phyloP scores from a whole-genome alignment of 2,888 invertebrate genomes.

The Hypomecis atomaria region DNA sequence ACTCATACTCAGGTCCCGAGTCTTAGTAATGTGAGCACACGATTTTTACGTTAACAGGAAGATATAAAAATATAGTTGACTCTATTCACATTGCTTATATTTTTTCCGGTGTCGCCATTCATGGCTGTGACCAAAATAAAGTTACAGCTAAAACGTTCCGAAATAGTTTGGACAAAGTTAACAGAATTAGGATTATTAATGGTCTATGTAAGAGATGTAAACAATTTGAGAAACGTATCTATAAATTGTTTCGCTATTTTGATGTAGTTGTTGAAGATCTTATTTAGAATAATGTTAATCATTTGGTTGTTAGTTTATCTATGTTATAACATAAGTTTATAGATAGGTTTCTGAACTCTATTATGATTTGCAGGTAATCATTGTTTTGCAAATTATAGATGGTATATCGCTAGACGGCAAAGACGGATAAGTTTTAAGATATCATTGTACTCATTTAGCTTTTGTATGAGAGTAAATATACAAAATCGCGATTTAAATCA shows the following conservation, averaged over 20 bases:
- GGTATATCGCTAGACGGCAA: no score
- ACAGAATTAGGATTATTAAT: slow-evolving; percentile 22
- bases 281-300: no score
- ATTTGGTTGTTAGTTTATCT: no score
- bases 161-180: slow-evolving; percentile 26
- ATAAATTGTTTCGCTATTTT: slow-evolving; percentile 7
- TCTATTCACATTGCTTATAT: slow-evolving; percentile 18
- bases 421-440: no score
- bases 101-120: slow-evolving; percentile 32
- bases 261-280: neutral
- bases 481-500: no score
- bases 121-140: slow-evolving; percentile 21
- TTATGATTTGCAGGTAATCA: no score
- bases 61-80: slow-evolving; percentile 33
- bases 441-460: no score
- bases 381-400: no score
- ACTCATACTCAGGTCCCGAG: neutral
- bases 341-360: no score
- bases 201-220: slow-evolving; percentile 9
- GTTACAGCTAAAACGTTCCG: slow-evolving; percentile 22
- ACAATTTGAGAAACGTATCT: slow-evolving; percentile 14
- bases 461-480: no score
- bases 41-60: slow-evolving; percentile 32
- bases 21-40: slow-evolving; percentile 23
- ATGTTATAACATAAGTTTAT: no score